A percentile compares a stretch with the other conserved stretches of the same genome.
These are phyloP conservation scores for Heliconius hermathena DNA, from an alignment of 1,140 invertebrate species.

Conservation along the genomic window DNA sequence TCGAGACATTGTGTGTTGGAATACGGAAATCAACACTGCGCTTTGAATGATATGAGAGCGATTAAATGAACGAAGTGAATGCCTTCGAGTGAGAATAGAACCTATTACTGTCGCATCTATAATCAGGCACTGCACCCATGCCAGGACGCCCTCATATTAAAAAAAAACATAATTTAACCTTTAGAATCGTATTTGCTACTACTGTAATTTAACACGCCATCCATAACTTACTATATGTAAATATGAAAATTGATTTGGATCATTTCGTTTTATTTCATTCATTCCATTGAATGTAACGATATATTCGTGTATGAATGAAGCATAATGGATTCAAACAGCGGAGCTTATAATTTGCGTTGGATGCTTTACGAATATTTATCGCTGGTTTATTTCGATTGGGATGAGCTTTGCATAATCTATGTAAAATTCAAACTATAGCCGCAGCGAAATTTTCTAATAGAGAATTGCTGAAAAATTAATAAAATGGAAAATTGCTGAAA, in stretches of 20 bases:
- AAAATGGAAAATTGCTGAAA: too few relatives aligned
- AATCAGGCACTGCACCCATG: too few relatives aligned
- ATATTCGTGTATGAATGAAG: constrained; percentile 10
- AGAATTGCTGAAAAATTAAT: too few relatives aligned
- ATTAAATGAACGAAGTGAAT: too few relatives aligned
- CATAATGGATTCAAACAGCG: constrained; percentile 12
- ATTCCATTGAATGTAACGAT: constrained; percentile 13
- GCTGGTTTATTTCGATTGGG: constrained; percentile 13
- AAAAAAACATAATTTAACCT: too few relatives aligned
- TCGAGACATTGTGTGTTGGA: too few relatives aligned
- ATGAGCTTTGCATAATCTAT: constrained; percentile 15
- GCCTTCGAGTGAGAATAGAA: too few relatives aligned
- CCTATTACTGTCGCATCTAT: too few relatives aligned
- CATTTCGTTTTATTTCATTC: background rate
- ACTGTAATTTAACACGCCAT: background rate
- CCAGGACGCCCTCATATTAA: background rate
- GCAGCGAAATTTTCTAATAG: background rate
- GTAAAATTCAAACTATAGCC: background rate
- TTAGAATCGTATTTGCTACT: background rate
- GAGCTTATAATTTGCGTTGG: constrained; percentile 13
- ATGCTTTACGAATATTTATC: constrained; percentile 14
- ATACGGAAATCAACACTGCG: too few relatives aligned
- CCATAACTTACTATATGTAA: background rate
- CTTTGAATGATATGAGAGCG: too few relatives aligned
- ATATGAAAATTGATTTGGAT: background rate